Percentiles rank a stretch among this genome's conserved stretches.
These are phyloP conservation scores for Nyctibius bracteatus DNA, from an alignment of 2,113 vertebrate species.

Conservation along the genomic window DNA sequence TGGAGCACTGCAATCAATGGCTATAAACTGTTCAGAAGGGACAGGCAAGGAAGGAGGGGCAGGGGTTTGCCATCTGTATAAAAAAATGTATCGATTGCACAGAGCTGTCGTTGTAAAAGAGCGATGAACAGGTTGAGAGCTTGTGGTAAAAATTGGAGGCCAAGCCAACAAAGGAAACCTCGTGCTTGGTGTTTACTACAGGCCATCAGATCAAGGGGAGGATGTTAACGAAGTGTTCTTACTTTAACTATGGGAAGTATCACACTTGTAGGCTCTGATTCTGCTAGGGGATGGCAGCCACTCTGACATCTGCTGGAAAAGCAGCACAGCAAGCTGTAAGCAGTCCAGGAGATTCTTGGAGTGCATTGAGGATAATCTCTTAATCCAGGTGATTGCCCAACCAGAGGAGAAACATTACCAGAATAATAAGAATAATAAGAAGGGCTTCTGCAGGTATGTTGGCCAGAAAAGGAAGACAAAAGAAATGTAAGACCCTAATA, in stretches of 20 bases:
- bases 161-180: not conserved
- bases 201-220: not conserved
- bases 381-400: not conserved
- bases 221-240: not conserved
- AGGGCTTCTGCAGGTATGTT: not conserved
- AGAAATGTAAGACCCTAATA: not conserved
- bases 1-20: not conserved
- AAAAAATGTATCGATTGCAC: not conserved
- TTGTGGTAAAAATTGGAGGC: not conserved
- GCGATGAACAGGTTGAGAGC: not conserved
- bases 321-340: not conserved
- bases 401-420: not conserved
- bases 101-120: not conserved
- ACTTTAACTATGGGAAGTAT: not conserved
- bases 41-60: not conserved
- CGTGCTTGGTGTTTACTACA: not conserved
- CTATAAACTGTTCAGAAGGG: not conserved
- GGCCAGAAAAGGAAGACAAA: not conserved
- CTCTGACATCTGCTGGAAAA: not conserved
- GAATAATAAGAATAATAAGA: not conserved
- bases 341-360: not conserved
- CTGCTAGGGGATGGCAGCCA: not conserved
- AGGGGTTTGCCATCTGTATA: not conserved
- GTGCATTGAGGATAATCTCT: not conserved
- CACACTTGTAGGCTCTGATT: not conserved